A percentile compares a stretch with the other conserved stretches of the same genome.
These are phyloP conservation scores for Austrofundulus limnaeus DNA, from an alignment of 2,113 vertebrate genomes.

Conservation along the genomic window DNA sequence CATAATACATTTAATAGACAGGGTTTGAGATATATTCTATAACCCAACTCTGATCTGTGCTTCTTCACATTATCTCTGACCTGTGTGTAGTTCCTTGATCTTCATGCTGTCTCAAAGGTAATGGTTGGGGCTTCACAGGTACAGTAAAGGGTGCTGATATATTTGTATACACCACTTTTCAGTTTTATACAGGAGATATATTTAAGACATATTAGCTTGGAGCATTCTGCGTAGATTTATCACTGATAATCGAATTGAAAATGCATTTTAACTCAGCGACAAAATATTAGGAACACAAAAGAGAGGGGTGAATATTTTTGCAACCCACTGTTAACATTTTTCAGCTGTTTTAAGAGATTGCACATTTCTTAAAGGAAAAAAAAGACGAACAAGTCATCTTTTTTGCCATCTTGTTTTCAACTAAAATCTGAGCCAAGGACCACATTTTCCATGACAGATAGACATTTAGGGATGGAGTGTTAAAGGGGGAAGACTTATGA, in stretches of 20 bases:
- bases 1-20: no score
- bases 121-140: no score
- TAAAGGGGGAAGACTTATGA: slow-evolving; percentile 81
- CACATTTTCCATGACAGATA: slow-evolving; percentile 60
- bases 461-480: slow-evolving; percentile 78
- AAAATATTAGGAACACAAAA: background rate
- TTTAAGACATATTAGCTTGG: no score
- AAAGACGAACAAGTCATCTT: background rate
- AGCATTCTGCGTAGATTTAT: background rate
- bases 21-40: no score
- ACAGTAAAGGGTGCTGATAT: no score
- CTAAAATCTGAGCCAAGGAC: slow-evolving; percentile 47
- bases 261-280: background rate
- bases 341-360: background rate
- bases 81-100: no score
- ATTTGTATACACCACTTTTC: no score
- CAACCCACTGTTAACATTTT: background rate
- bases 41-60: no score
- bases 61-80: no score
- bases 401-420: slow-evolving; percentile 8
- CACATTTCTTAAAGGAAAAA: background rate
- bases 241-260: background rate
- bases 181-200: no score
- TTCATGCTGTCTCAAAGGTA: no score
- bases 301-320: background rate